A percentile compares a stretch with the other conserved stretches of the same genome.
Evolutionary conservation across 2,888 invertebrate species (phyloP).

Genomic region (Frankliniella fusca): DNA sequence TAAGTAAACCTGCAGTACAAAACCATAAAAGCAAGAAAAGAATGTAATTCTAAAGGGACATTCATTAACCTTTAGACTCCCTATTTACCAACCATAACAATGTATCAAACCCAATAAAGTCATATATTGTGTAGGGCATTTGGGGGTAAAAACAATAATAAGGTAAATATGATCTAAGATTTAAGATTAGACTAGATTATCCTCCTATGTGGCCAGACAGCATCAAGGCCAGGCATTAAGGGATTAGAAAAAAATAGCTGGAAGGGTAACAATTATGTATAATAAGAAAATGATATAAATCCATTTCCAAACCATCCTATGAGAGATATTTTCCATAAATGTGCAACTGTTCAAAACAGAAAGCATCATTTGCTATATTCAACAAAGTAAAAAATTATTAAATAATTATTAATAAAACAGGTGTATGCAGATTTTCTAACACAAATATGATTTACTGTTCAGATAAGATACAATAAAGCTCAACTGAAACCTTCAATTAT

Average conservation of each 20-base stretch:
- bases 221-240: neutral
- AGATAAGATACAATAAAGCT: neutral
- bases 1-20: neutral
- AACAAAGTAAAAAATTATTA: no score
- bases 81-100: neutral
- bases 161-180: neutral
- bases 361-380: no score
- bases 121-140: no score
- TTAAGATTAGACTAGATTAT: slow-evolving; percentile 20
- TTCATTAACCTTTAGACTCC: slow-evolving; percentile 12
- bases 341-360: no score
- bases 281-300: no score
- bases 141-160: neutral
- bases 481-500: neutral
- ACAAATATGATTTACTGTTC: neutral
- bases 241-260: neutral
- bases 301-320: no score
- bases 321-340: no score
- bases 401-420: no score
- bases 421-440: no score
- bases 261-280: no score
- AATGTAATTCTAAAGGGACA: neutral
- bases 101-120: neutral
- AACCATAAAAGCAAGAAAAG: neutral
- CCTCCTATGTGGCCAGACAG: neutral